Conservation (phyloP, 2,113 vertebrate genomes). For the Stegostoma tigrinum region DNA sequence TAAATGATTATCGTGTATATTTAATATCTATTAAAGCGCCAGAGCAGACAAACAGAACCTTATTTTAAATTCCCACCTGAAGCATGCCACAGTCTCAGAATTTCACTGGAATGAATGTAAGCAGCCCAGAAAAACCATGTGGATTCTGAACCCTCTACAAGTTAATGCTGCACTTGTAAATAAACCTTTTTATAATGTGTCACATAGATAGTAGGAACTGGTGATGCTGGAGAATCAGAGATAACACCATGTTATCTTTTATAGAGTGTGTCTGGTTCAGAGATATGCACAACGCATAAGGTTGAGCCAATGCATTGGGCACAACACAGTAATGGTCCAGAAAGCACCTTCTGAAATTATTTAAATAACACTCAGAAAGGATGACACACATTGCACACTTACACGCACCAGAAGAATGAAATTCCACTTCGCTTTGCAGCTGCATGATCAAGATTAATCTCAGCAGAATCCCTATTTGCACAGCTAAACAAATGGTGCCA, state of each 20-base stretch:
- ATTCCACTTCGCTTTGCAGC: neutral
- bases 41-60: neutral
- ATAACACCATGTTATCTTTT: no score
- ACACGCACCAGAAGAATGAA: neutral
- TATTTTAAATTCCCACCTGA: neutral
- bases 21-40: neutral
- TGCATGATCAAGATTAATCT: neutral
- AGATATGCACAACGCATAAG: neutral
- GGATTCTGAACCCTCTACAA: neutral
- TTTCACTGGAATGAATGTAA: neutral
- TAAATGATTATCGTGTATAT: neutral
- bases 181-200: no score
- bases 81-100: neutral
- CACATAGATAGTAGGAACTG: no score
- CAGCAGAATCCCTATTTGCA: neutral
- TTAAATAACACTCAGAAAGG: neutral
- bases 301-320: neutral
- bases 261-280: neutral
- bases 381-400: neutral
- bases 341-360: neutral
- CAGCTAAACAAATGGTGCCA: neutral
- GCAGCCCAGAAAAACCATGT: neutral
- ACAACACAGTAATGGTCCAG: neutral
- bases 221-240: no score
- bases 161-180: neutral